Base-by-base conservation (phyloP, 1,140 invertebrate genomes). In the Drosophila cardini region DNA sequence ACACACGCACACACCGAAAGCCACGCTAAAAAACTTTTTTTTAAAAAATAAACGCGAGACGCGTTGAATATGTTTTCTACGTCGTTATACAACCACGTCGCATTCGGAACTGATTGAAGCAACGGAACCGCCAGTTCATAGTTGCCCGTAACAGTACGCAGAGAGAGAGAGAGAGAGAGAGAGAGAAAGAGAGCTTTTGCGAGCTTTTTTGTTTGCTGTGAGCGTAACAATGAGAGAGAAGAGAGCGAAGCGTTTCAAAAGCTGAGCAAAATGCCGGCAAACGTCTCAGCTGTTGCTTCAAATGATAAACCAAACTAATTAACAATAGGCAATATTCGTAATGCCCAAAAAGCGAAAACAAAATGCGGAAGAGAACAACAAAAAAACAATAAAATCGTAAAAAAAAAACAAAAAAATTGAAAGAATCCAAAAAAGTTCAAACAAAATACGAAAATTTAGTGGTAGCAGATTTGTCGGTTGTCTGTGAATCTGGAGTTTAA, bases 81-180 rank as follows among this genome's bases (percentile, higher is more conserved):
- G 87, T 90, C 87, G 87, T 90, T 90, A 90, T 72, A 90, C 87
- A 90, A 90, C 83, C 87, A 91, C 87, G 87, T 90, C 89, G 87
- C 78, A 74, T 74, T 87, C 55, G 69, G 68, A 64, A 90, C 87
- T 90, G 76, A 71, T 69, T 53, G 57, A 63, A 46, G 57, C 61
- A 53, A 30, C 42, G 32, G 58, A 76, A 55, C 36, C 48, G 38
- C 21, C 46, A 61, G 26, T 11, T 42, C 40, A 45, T 43, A 34
- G 2, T 30, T 45, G 16, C 8, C 38, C 15, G 30, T 55, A 11
- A 13, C 11, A 18, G n/a, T 5, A 26, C 18, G 7, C 42, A 2
- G 16, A 30, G 30, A 16, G 13, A 52, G 21, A 13, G 2, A 1
- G 15, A 36, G 18, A 3, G 50, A 18, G 13, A 71, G 21, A 16